These are phyloP conservation scores for Antedon mediterranea DNA, from an alignment of 53 echinoderm and acorn worm genomes.

Conservation along the genomic window DNA sequence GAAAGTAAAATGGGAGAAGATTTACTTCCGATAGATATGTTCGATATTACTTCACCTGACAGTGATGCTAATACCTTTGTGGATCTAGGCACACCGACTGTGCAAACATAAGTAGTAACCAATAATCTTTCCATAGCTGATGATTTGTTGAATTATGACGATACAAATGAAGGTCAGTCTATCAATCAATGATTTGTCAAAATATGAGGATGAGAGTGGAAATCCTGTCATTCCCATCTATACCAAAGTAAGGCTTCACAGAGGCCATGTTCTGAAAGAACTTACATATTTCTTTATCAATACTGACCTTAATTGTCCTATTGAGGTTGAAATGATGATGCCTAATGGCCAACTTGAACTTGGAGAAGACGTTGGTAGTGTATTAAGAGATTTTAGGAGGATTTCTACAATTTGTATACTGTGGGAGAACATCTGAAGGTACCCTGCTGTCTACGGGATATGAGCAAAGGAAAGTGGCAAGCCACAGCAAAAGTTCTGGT, in stretches of 20 bases:
- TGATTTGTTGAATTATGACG: too few species aligned
- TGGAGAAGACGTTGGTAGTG: slow-evolving; percentile 17
- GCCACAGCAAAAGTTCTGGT: slow-evolving; percentile 22
- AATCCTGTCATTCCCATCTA: not conserved
- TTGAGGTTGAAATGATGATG: slow-evolving; percentile 11
- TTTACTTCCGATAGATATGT: too few species aligned
- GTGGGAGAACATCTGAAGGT: slow-evolving; percentile 23
- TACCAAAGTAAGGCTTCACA: slow-evolving; percentile 6
- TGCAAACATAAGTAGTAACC: not conserved
- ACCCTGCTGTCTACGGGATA: slow-evolving; percentile 13
- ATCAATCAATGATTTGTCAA: not conserved
- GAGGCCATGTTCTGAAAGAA: slow-evolving; percentile 18
- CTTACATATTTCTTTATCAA: slow-evolving; percentile 14
- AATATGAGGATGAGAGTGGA: not conserved
- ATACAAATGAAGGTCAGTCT: too few species aligned
- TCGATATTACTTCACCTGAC: too few species aligned
- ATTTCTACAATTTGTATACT: slow-evolving; percentile 15
- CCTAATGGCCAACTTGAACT: slow-evolving; percentile 6
- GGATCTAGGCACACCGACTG: slow-evolving; percentile 18
- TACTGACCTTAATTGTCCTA: not conserved
- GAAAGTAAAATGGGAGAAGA: too few species aligned
- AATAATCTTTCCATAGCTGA: too few species aligned
- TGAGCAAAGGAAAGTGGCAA: slow-evolving; percentile 14
- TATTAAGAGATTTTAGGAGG: slow-evolving; percentile 33
- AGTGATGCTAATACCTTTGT: not conserved